Evolutionary conservation across 2,113 vertebrate genomes (phyloP), one percentile per base, ranked within the genome.

Genomic region (Lepidothrix coronata): DNA sequence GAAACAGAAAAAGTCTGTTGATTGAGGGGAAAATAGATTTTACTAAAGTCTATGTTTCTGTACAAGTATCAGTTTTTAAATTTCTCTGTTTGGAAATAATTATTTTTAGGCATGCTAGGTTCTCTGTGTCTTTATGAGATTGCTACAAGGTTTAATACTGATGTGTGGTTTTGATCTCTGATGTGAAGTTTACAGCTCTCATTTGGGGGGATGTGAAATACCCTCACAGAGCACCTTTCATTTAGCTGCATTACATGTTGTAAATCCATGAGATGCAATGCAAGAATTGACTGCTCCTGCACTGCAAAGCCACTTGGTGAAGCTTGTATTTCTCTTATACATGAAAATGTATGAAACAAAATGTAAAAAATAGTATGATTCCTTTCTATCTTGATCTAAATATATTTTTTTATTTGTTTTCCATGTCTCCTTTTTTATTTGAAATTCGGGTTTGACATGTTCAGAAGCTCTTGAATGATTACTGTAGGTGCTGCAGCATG

Each of bases 401-500:
- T 54, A 7, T 27, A 14, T 75, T 2, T 88, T 88, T 59, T 73
- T 11, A 7, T 77, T 83, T 1, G 0, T 46, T 62, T 75, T 63
- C 51, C 2, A 0, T 75, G 3, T 83, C 35, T 79, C 9, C 10
- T 73, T 84, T 89, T 78, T n/a, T 9, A 58, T 67, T 82, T 71
- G 33, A 39, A 81, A 51, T 65, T 66, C 2, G 6, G 67, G 16
- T 62, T 27, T 85, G 43, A 46, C 2, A 0, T 8, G 8, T 67
- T 91, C 25, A 43, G 44, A 79, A 85, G 39, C 84, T 88, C 51
- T 63, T 9, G 8, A 9, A 21, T 49, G 1, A 14, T 68, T 52
- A 46, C 52, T 75, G 22, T 57, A 37, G 67, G 12, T 14, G 14
- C 33, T 71, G 61, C 33, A 51, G 35, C 0, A 0, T 43, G 14